Conservation (phyloP, 2,113 vertebrate genomes). For the Melospiza melodia region DNA sequence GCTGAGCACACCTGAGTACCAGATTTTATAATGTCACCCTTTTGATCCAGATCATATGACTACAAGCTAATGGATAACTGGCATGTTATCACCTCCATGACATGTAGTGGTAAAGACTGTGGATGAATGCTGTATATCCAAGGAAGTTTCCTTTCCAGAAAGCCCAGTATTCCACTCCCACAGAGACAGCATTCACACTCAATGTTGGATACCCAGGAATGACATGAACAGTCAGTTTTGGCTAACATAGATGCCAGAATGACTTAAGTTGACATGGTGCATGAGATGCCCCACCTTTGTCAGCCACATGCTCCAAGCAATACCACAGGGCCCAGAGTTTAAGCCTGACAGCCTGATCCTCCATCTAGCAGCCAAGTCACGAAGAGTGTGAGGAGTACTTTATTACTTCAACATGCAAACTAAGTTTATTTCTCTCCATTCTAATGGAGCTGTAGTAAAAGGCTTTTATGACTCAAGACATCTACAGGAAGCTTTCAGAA, state of each 20-base stretch:
- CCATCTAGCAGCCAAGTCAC: neutral
- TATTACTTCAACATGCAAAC: neutral
- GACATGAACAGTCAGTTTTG: neutral
- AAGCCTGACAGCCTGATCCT: neutral
- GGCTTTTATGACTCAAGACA: neutral
- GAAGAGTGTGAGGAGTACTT: neutral
- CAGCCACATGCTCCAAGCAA: neutral
- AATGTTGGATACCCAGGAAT: neutral
- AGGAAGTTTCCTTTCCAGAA: neutral
- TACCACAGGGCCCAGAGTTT: neutral
- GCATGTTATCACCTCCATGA: neutral
- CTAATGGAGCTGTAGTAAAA: neutral
- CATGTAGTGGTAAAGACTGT: neutral
- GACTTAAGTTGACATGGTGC: fast-evolving
- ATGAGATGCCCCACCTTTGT: neutral
- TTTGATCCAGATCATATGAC: neutral
- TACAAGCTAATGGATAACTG: neutral
- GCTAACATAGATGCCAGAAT: neutral
- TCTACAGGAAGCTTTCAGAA: neutral
- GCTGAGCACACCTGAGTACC: neutral
- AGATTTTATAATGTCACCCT: neutral
- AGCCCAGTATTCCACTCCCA: neutral
- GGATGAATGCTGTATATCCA: neutral
- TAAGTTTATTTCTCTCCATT: neutral
- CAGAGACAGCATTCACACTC: neutral